Evolutionary conservation across 2,113 vertebrate species (phyloP), one percentile per base, ranked within the genome.

Genomic region (Callaeas wilsoni): DNA sequence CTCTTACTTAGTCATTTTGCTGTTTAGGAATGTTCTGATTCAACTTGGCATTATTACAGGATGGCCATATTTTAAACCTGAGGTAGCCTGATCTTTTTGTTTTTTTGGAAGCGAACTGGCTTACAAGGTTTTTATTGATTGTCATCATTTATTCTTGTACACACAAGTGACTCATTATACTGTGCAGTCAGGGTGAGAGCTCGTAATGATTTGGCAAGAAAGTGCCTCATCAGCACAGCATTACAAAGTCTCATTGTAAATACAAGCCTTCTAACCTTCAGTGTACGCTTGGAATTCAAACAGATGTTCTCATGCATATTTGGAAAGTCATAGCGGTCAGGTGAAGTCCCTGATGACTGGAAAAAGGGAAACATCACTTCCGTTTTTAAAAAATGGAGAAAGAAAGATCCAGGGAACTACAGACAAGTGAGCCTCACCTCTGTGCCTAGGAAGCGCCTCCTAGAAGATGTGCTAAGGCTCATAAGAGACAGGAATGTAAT

Each of bases 341-440:
- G 16, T 49, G 27, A 56, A 77, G 27, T 37, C 32, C 16, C 49
- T 19, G 13, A 7, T 70, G 56, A 49, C 35, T 63, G 27, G 32
- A 33, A 33, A 49, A 84, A 49, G 26, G 22, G 22, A 84, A 77
- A 23, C 6, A 7, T 33, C 15, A 17, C 41, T 63, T 68, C 12
- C 7, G 13, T 56, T 63, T 77, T 56, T 25, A 33, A 29, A 33
- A 42, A 37, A 9, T 10, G 56, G 18, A 62, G 29, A 33, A 68
- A n/a, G 62, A 35, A 42, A 37, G 30, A 56, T 62, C 14, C 14
- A 35, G 35, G 30, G n/a, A 69, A 33, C 20, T 76, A 22, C 30
- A 49, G 41, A 23, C 21, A 0, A 0, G 7, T 32, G 14, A 62
- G 7, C 30, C 30, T 76, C 17, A 19, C 17, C 30, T 83, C n/a